Evolutionary conservation across 2,797 vertebrate genomes (phyloP), one percentile per base, ranked within the genome.

Genomic region (Falco columbarius): DNA sequence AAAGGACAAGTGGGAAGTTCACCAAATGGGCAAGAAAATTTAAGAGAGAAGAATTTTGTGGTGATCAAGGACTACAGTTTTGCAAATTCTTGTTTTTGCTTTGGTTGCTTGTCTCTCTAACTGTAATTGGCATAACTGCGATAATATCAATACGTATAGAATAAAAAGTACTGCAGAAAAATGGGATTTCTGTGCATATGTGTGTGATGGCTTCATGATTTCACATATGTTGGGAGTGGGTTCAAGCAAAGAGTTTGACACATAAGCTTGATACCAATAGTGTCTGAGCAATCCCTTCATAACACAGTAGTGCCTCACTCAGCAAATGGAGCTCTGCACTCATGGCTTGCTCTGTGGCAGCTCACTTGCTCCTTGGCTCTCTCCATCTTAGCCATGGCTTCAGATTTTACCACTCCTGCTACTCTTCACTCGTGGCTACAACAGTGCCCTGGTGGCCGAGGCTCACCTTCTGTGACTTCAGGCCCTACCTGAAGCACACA

Each of bases 201-300:
- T 13, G 5, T 38, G 12, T 61, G 56, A 65, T 58, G 19, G 12
- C 16, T 81, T 66, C 58, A 13, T 20, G 26, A 6, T 4, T 71
- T 79, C 1, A 0, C 40, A 0, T 40, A 23, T 12, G 2, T 24
- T 51, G 47, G 27, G 24, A 49, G 12, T 19, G 6, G 5, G 13
- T 47, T 91, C 42, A 52, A 56, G 19, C 6, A 11, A 85, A 40
- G n/a, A 21, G 12, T 61, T 46, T 61, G 56, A 82, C 3, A 6
- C 0, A 0, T 38, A 9, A 54, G 1, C 15, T 82, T 89, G 73
- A 4, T 34, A 81, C 61, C 0, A 0, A 14, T 2, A 7, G 3
- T 14, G 15, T 59, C 44, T 54, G 47, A 77, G 32, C 29, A 67
- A 27, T 30, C 5, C 32, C 29, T 19, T 75, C 0, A 0, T 7